A percentile compares a stretch with the other conserved stretches of the same genome.
phyloP scores from a whole-genome alignment of 2,888 invertebrate genomes.

The Limnephilus rhombicus region DNA sequence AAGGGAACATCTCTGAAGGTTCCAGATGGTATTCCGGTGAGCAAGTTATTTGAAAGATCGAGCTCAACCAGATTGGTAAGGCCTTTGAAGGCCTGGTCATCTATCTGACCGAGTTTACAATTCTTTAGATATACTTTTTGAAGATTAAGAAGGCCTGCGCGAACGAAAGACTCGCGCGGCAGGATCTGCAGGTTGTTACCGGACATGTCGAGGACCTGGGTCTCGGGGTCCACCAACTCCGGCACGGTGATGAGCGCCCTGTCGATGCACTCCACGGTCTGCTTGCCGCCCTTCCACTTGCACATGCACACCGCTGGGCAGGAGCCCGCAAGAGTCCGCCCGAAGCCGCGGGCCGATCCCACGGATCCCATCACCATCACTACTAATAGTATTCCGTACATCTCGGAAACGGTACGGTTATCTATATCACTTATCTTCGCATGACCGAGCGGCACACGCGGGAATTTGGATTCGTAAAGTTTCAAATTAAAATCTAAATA shows the following conservation, averaged over 20 bases:
- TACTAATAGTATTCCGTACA: constrained; percentile 52
- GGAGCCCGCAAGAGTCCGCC: constrained; percentile 77
- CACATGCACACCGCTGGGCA: constrained; percentile 90
- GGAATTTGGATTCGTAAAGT: not conserved
- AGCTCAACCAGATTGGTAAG: constrained; percentile 93
- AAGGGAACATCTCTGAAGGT: constrained; percentile 89
- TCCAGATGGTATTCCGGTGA: constrained; percentile 87
- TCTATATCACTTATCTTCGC: constrained; percentile 47
- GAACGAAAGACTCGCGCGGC: constrained; percentile 88
- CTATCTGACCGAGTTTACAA: constrained; percentile 92
- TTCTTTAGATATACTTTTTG: constrained; percentile 91
- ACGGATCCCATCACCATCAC: constrained; percentile 55
- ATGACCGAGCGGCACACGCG: constrained; percentile 44
- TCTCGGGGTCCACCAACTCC: constrained; percentile 90
- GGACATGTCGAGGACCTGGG: constrained; percentile 94
- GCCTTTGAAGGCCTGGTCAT: constrained; percentile 89
- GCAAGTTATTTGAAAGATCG: constrained; percentile 90
- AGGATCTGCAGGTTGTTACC: constrained; percentile 92
- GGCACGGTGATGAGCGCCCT: constrained; percentile 91
- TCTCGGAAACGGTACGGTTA: constrained; percentile 32
- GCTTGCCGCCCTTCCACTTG: constrained; percentile 96
- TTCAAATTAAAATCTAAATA: not conserved
- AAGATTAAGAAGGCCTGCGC: constrained; percentile 89
- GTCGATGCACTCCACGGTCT: constrained; percentile 93
- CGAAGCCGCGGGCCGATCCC: constrained; percentile 48